phyloP scores from a whole-genome alignment of 1,140 invertebrate genomes.

The Bilobella aurantiaca region DNA sequence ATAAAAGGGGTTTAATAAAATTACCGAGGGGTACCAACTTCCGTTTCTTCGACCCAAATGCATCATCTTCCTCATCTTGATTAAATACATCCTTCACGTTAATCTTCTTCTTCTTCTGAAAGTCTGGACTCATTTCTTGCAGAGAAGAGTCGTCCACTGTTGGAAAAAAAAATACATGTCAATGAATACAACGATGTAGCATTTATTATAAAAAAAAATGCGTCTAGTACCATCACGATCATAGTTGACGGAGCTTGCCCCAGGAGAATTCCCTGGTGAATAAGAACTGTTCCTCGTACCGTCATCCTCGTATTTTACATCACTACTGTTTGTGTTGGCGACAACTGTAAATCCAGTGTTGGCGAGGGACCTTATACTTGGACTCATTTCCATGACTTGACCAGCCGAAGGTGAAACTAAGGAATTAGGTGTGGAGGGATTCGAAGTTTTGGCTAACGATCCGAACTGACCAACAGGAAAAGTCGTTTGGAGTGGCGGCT shows the following conservation, averaged over 20 bases:
- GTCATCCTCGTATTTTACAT: constrained; percentile 20
- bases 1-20: constrained; percentile 92
- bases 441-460: too few species aligned
- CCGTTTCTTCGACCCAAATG: constrained; percentile 53
- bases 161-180: background rate
- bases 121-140: constrained; percentile 27
- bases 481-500: constrained; percentile 8
- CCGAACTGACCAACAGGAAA: constrained; percentile 25
- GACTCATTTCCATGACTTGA: constrained; percentile 6
- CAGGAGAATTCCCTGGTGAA: constrained; percentile 23
- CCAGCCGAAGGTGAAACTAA: constrained; percentile 19
- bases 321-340: background rate
- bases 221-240: constrained; percentile 6
- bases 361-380: constrained; percentile 23
- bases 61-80: constrained; percentile 69
- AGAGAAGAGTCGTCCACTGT: constrained; percentile 31
- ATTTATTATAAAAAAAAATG: too few species aligned
- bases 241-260: constrained; percentile 22
- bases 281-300: constrained; percentile 31
- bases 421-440: constrained; percentile 29
- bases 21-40: constrained; percentile 71
- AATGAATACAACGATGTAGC: background rate
- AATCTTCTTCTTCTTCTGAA: constrained; percentile 58
- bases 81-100: constrained; percentile 84
- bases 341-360: constrained; percentile 24